Evolutionary conservation across 2,888 invertebrate species (phyloP).

Genomic region (Drosophila kambysellisi): DNA sequence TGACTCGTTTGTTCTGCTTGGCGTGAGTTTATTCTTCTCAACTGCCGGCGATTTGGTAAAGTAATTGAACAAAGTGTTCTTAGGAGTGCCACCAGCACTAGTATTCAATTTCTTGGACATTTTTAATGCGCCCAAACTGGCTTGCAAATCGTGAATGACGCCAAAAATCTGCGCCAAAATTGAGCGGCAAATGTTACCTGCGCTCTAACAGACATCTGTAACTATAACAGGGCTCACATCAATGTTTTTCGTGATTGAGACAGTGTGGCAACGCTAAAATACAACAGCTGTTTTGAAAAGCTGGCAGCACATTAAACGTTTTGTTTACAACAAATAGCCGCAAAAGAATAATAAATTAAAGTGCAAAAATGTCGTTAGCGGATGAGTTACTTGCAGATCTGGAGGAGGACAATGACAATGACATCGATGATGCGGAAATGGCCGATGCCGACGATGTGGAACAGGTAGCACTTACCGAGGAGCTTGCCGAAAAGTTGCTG

Average conservation of each 20-base stretch:
- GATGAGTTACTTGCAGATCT: slow-evolving; percentile 99
- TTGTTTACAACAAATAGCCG: slow-evolving; percentile 39
- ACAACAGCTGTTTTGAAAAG: slow-evolving; percentile 27
- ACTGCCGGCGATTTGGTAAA: slow-evolving; percentile 88
- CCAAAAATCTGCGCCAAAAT: slow-evolving; percentile 69
- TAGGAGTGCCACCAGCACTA: slow-evolving; percentile 77
- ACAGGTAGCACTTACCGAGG: slow-evolving; percentile 71
- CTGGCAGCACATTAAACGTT: slow-evolving; percentile 27
- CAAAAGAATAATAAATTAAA: not conserved
- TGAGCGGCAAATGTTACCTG: slow-evolving; percentile 21
- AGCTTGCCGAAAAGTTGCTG: slow-evolving; percentile 83
- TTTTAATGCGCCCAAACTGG: slow-evolving; percentile 7
- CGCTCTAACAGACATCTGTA: not conserved
- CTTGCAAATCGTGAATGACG: slow-evolving; percentile 45
- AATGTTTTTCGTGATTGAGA: not conserved
- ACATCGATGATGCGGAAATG: slow-evolving; percentile 87
- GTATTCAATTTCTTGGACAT: slow-evolving; percentile 82
- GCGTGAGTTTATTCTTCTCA: slow-evolving; percentile 70
- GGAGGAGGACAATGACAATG: slow-evolving; percentile 96
- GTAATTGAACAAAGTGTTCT: slow-evolving; percentile 89
- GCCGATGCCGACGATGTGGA: slow-evolving; percentile 81
- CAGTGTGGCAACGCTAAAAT: slow-evolving; percentile 20
- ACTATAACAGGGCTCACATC: slow-evolving; percentile 5
- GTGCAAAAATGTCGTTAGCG: slow-evolving; percentile 94
- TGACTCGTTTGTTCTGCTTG: slow-evolving; percentile 40